Evolutionary conservation across 2,888 invertebrate genomes (phyloP).

Genomic region (Chrysomela aeneicollis): DNA sequence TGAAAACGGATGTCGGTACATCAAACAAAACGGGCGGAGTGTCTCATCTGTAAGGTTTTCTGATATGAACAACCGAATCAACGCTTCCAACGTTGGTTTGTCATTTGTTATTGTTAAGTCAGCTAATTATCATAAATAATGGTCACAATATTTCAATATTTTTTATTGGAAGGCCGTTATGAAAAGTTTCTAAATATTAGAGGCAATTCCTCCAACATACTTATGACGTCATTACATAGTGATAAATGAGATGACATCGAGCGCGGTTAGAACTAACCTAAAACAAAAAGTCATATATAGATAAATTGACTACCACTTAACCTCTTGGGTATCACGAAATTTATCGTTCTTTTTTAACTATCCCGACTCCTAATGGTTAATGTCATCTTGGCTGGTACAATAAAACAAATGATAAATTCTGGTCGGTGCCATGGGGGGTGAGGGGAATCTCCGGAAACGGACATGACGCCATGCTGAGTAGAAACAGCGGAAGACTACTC

Average conservation of each 20-base stretch:
- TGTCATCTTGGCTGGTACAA: constrained; percentile 49
- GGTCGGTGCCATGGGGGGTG: constrained; percentile 42
- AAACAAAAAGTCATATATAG: constrained; percentile 35
- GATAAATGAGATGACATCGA: constrained; percentile 1
- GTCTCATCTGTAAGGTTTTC: too few species aligned
- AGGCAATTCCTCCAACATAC: too few species aligned
- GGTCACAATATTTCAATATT: too few species aligned
- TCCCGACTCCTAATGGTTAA: constrained; percentile 46
- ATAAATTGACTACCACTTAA: constrained; percentile 41
- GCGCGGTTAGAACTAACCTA: constrained; percentile 16
- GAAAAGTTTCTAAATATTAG: too few species aligned
- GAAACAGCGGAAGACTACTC: constrained; percentile 63
- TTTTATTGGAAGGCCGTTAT: too few species aligned
- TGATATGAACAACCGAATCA: too few species aligned
- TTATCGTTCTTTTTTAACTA: constrained; percentile 43
- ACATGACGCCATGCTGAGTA: constrained; percentile 64
- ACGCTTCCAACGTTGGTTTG: too few species aligned
- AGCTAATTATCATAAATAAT: too few species aligned
- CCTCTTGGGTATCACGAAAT: constrained; percentile 38
- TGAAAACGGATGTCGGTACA: too few species aligned
- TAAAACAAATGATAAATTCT: constrained; percentile 56
- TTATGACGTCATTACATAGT: too few species aligned
- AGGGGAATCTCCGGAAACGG: constrained; percentile 58
- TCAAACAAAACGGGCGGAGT: too few species aligned
- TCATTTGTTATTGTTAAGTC: too few species aligned